A percentile compares a stretch with the other conserved stretches of the same genome.
These are phyloP conservation scores for Hippoglossus stenolepis DNA, from an alignment of 2,113 vertebrate genomes.

Conservation along the genomic window DNA sequence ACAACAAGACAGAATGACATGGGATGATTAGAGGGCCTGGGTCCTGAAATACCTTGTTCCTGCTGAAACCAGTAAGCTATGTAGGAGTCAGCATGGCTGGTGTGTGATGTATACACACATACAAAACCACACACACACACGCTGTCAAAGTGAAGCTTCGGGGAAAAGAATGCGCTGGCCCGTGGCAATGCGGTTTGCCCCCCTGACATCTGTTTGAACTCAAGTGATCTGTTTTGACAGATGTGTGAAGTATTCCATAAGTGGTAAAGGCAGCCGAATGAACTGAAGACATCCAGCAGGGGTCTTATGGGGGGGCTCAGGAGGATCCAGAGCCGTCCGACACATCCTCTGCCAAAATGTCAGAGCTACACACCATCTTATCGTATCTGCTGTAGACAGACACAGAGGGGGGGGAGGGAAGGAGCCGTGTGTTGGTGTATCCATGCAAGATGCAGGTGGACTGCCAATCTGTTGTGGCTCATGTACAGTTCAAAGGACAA, in stretches of 20 bases:
- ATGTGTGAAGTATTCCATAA: conserved; percentile 78
- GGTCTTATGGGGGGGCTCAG: conserved; percentile 28
- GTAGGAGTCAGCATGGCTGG: conserved; percentile 51
- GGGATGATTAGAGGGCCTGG: conserved; percentile 4
- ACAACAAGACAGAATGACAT: conserved; percentile 27
- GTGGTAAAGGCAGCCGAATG: conserved; percentile 50
- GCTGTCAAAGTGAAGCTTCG: conserved; percentile 31
- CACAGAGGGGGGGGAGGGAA: background rate
- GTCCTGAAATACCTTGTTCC: conserved; percentile 35
- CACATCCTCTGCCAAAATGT: conserved; percentile 70
- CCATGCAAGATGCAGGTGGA: conserved; percentile 11
- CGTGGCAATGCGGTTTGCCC: conserved; percentile 58
- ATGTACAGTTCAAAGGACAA: conserved; percentile 8
- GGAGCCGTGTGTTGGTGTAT: background rate
- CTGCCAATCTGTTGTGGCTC: conserved; percentile 23
- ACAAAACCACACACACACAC: conserved; percentile 32
- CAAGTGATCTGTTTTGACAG: conserved; percentile 81
- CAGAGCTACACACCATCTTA: background rate
- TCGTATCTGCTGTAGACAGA: background rate
- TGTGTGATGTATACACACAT: conserved; percentile 21
- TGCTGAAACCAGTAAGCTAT: conserved; percentile 43
- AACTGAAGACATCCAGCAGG: conserved; percentile 51
- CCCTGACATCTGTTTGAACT: conserved; percentile 77
- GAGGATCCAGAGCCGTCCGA: conserved; percentile 27
- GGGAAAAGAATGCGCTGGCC: conserved; percentile 71